A percentile compares a stretch with the other conserved stretches of the same genome.
phyloP scores from a whole-genome alignment of 2,888 invertebrate genomes.

The Drosophila paramelanica region DNA sequence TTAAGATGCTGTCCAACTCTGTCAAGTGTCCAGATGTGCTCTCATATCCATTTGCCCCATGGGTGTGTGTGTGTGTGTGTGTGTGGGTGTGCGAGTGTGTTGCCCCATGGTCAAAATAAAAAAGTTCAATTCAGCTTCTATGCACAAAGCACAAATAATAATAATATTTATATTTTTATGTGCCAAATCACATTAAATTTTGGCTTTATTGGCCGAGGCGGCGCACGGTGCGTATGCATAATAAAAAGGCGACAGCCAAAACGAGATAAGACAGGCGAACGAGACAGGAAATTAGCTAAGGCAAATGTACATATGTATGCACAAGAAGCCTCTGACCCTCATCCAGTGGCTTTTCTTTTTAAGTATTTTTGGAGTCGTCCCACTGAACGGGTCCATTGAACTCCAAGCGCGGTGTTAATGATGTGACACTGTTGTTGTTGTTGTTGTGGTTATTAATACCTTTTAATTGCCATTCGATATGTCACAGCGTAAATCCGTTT shows the following conservation, averaged over 20 bases:
- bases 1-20: constrained; percentile 49
- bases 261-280: constrained; percentile 65
- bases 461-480: constrained; percentile 75
- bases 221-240: constrained; percentile 69
- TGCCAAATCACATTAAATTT: constrained; percentile 74
- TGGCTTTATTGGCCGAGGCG: constrained; percentile 58
- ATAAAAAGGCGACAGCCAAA: constrained; percentile 68
- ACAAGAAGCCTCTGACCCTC: constrained; percentile 24
- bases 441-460: constrained; percentile 40
- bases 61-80: constrained; percentile 18
- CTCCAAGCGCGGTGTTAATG: constrained; percentile 39
- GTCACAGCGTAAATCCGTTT: constrained; percentile 37
- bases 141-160: constrained; percentile 65
- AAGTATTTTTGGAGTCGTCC: constrained; percentile 13
- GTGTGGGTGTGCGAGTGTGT: constrained; percentile 21
- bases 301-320: constrained; percentile 6
- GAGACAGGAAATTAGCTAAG: constrained; percentile 74
- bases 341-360: background rate
- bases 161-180: constrained; percentile 76
- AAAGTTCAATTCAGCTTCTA: constrained; percentile 38
- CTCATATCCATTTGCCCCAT: constrained; percentile 27
- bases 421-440: constrained; percentile 37
- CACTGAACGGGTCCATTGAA: constrained; percentile 42
- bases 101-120: constrained; percentile 19
- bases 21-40: constrained; percentile 36